phyloP scores from a whole-genome alignment of 2,888 invertebrate genomes.

The Ditula angustiorana region DNA sequence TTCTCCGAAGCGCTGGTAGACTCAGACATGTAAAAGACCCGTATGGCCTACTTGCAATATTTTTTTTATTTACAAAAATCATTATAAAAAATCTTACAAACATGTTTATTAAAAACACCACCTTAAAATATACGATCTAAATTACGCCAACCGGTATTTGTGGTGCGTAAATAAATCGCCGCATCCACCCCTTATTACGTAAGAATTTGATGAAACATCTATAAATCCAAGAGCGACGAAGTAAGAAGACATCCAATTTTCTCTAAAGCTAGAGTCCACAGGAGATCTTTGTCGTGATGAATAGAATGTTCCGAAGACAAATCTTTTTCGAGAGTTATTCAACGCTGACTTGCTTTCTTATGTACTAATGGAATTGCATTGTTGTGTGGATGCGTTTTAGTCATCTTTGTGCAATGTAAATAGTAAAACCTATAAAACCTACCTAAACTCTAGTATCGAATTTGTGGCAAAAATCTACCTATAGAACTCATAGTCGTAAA shows the following conservation, averaged over 20 bases:
- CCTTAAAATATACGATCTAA: neutral
- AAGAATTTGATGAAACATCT: conserved; percentile 61
- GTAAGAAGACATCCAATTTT: conserved; percentile 80
- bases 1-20: no score
- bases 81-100: no score
- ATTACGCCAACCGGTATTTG: neutral
- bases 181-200: conserved; percentile 46
- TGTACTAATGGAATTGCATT: conserved; percentile 38
- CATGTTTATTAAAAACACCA: neutral
- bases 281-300: conserved; percentile 77
- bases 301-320: conserved; percentile 74
- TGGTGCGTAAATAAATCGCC: conserved; percentile 36
- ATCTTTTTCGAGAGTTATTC: conserved; percentile 72
- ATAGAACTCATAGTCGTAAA: no score
- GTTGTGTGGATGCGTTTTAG: conserved; percentile 7
- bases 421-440: no score
- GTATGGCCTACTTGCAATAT: no score
- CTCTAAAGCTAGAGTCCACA: conserved; percentile 79
- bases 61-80: no score
- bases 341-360: conserved; percentile 50
- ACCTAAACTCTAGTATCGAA: no score
- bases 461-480: no score
- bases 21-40: no score
- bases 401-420: no score
- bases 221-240: conserved; percentile 72